A percentile compares a stretch with the other conserved stretches of the same genome.
Conservation (phyloP, 1,140 invertebrate species). For the Fopius arisanus region DNA sequence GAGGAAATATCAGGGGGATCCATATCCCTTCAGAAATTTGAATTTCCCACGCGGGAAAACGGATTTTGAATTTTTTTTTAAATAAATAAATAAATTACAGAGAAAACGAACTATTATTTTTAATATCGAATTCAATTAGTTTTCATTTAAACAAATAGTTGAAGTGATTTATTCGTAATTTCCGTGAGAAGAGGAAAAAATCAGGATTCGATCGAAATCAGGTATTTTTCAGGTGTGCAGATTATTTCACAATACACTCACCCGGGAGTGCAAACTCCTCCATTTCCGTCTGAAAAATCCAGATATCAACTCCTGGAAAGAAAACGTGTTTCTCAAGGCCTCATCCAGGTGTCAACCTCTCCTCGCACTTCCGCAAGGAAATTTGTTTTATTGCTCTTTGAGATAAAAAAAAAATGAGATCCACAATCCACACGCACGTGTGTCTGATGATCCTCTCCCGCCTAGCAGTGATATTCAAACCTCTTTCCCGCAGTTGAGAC, state of each 20-base stretch:
- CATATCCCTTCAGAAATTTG: too few species aligned
- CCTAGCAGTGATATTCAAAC: slow-evolving; percentile 6
- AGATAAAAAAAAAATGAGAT: slow-evolving; percentile 23
- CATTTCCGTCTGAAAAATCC: slow-evolving; percentile 54
- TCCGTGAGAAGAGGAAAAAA: too few species aligned
- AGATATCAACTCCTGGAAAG: slow-evolving; percentile 14
- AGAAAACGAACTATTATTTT: too few species aligned
- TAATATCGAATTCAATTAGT: too few species aligned
- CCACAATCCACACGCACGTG: slow-evolving; percentile 24
- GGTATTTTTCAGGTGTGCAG: too few species aligned
- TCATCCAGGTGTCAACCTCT: slow-evolving; percentile 51
- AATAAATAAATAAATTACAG: too few species aligned
- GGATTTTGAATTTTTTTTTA: too few species aligned
- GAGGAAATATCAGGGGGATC: too few species aligned
- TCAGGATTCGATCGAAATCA: too few species aligned
- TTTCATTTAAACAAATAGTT: too few species aligned
- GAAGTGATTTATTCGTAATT: too few species aligned
- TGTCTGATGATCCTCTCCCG: not conserved
- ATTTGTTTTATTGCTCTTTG: slow-evolving; percentile 43
- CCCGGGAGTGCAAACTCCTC: slow-evolving; percentile 46
- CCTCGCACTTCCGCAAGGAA: slow-evolving; percentile 45
- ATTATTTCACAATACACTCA: slow-evolving; percentile 41
- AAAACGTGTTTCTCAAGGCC: slow-evolving; percentile 29
- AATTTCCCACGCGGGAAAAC: too few species aligned
- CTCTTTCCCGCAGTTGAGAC: slow-evolving; percentile 9